Percentiles rank a stretch among this genome's conserved stretches.
phyloP scores from a whole-genome alignment of 1,140 invertebrate species.

The Myzus persicae region DNA sequence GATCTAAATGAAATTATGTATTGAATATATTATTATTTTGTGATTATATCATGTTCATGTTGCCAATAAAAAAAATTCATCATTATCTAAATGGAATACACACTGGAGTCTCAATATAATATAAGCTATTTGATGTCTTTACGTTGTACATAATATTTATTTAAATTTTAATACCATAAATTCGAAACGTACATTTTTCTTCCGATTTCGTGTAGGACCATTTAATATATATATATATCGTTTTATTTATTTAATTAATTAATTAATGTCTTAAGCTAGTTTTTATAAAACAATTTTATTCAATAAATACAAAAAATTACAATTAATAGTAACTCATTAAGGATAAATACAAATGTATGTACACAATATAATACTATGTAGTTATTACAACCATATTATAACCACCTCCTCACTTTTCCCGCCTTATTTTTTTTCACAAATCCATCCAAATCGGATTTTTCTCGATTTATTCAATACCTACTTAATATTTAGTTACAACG shows the following conservation, averaged over 20 bases:
- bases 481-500: not conserved
- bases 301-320: not conserved
- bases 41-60: not conserved
- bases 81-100: not conserved
- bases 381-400: not conserved
- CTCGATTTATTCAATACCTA: not conserved
- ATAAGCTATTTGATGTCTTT: not conserved
- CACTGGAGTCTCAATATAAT: not conserved
- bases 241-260: too few species aligned
- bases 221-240: too few species aligned
- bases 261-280: too few species aligned
- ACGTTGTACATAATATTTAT: not conserved
- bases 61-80: not conserved
- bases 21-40: not conserved
- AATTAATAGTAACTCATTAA: too few species aligned
- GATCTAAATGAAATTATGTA: not conserved
- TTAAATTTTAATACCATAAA: not conserved
- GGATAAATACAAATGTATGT: not conserved
- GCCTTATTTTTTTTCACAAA: not conserved
- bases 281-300: not conserved
- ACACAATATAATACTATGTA: not conserved
- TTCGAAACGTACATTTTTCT: not conserved
- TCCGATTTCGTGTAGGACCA: not conserved
- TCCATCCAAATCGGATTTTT: not conserved
- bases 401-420: not conserved